These are phyloP conservation scores for Drosophila punjabiensis DNA, from an alignment of 1,140 invertebrate species.

Conservation along the genomic window DNA sequence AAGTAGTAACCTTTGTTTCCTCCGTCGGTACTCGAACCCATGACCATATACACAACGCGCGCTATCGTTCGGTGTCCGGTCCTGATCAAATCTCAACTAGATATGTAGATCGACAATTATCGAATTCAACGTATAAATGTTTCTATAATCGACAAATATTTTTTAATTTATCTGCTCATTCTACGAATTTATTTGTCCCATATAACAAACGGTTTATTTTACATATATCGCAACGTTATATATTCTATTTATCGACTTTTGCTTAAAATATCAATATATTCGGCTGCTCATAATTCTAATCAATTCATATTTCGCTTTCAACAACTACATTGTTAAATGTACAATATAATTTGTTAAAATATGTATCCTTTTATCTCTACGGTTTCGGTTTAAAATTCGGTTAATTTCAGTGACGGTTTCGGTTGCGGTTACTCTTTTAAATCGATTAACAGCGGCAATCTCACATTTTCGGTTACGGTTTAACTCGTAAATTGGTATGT, in stretches of 20 bases:
- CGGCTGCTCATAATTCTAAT: neutral
- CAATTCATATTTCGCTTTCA: neutral
- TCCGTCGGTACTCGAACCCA: no score
- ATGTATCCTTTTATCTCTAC: neutral
- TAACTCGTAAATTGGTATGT: constrained; percentile 9
- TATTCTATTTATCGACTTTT: neutral
- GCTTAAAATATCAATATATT: neutral
- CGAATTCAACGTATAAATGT: neutral
- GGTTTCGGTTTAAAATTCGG: neutral
- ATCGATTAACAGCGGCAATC: neutral
- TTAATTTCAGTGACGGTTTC: constrained; percentile 16
- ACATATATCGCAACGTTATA: neutral
- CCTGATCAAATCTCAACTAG: neutral
- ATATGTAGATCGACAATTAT: neutral
- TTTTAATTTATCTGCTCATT: no score
- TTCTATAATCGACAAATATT: neutral
- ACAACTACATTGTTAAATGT: neutral
- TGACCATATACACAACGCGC: no score
- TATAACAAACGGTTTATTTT: no score
- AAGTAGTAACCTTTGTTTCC: neutral
- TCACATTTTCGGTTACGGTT: constrained; percentile 11
- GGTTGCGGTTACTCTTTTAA: constrained; percentile 3
- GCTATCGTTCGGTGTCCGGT: neutral
- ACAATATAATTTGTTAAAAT: neutral
- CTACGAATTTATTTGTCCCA: no score